Percentiles rank a stretch among this genome's conserved stretches.
phyloP scores from a whole-genome alignment of 2,888 invertebrate genomes.

The Peribatodes rhomboidaria region DNA sequence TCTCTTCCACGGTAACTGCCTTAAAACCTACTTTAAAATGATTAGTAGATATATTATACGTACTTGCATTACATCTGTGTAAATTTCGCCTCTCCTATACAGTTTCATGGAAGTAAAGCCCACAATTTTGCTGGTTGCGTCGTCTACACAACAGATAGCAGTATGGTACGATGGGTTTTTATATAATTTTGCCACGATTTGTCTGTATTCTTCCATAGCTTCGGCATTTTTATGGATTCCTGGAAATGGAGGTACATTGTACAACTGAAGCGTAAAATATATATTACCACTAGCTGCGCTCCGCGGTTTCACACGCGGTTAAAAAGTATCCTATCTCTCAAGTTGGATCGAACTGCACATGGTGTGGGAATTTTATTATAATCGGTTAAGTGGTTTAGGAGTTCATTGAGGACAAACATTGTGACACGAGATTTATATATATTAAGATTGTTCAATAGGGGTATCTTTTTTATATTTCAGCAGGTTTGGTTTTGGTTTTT shows the following conservation, averaged over 20 bases:
- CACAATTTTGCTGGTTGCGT: constrained; percentile 48
- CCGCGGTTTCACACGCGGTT: too few species aligned
- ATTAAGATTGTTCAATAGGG: too few species aligned
- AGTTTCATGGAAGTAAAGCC: constrained; percentile 48
- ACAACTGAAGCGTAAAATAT: background rate
- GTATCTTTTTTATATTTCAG: background rate
- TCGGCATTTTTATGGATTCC: constrained; percentile 50
- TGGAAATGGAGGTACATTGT: constrained; percentile 21
- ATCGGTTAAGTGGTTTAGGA: too few species aligned
- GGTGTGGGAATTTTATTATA: too few species aligned
- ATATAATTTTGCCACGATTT: constrained; percentile 31
- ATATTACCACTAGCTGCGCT: background rate
- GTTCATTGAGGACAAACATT: too few species aligned
- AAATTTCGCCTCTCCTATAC: constrained; percentile 11
- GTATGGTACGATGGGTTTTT: constrained; percentile 40
- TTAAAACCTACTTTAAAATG: too few species aligned
- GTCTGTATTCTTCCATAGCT: constrained; percentile 51
- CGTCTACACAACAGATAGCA: constrained; percentile 55
- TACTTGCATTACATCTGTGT: constrained; percentile 10
- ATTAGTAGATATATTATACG: too few species aligned
- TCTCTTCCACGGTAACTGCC: too few species aligned
- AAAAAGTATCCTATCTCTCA: too few species aligned
- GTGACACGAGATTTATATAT: too few species aligned
- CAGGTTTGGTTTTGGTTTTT: background rate
- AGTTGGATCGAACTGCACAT: too few species aligned